Percentiles rank a stretch among this genome's conserved stretches.
Evolutionary conservation across 2,888 invertebrate genomes (phyloP).

Genomic region (Autographa gamma): DNA sequence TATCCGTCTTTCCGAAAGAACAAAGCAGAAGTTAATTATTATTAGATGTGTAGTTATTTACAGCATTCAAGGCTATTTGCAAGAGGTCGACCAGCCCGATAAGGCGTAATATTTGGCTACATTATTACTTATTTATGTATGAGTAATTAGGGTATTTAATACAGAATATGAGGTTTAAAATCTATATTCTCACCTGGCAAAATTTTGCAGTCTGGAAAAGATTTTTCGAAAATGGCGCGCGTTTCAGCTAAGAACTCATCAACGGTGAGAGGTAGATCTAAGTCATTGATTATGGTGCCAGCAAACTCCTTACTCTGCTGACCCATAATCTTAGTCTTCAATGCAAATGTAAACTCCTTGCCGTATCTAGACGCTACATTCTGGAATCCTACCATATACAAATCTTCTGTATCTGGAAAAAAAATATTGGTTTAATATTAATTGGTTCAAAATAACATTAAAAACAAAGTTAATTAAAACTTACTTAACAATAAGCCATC

Average conservation of each 20-base stretch:
- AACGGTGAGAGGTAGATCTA: constrained; percentile 91
- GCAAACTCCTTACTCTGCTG: constrained; percentile 90
- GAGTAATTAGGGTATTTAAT: not conserved
- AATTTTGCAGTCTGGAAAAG: constrained; percentile 90
- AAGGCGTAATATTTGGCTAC: not conserved
- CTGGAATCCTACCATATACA: constrained; percentile 93
- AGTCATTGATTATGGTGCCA: constrained; percentile 87
- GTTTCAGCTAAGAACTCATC: constrained; percentile 91
- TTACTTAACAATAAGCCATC: constrained; percentile 83
- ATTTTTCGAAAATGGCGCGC: constrained; percentile 84
- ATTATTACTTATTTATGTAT: not conserved
- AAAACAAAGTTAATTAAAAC: constrained; percentile 51
- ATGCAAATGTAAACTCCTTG: constrained; percentile 93
- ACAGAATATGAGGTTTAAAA: not conserved
- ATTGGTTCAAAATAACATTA: not conserved
- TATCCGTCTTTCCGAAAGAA: no score
- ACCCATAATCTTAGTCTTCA: constrained; percentile 93
- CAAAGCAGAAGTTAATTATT: no score
- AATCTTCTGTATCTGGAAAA: constrained; percentile 93
- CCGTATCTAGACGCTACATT: constrained; percentile 91
- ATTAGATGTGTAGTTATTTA: no score
- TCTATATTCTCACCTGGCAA: constrained; percentile 90
- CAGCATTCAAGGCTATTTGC: not conserved
- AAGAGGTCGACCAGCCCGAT: not conserved
- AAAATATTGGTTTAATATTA: constrained; percentile 40